Evolutionary conservation across 2,113 vertebrate genomes (phyloP), one percentile per base, ranked within the genome.

Genomic region (Engraulis encrasicolus): DNA sequence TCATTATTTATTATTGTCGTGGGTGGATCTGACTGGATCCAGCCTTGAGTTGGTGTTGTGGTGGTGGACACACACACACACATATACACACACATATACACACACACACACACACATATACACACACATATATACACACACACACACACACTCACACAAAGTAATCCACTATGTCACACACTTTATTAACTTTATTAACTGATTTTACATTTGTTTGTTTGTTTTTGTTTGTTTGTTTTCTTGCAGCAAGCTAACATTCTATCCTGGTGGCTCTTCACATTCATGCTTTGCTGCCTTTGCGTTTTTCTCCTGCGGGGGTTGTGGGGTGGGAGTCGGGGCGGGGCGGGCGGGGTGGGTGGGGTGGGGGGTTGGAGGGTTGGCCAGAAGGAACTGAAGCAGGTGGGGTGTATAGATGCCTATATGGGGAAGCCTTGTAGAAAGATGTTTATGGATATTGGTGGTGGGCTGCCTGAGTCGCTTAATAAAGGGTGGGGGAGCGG

Each of bases 141-240:
- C n/a, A n/a, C n/a, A n/a, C n/a, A n/a, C n/a, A n/a, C n/a, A n/a
- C n/a, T n/a, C 6, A 7, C 58, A 6, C 23, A 23, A 0, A 66
- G 15, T 66, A 14, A 66, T 14, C 95, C 95, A 95, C 94, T 95
- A 95, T 96, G 96, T 96, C 96, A 93, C 94, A 94, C 94, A 95
- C 94, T 95, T 94, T 96, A 95, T 94, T 92, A 94, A 95, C 93
- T 95, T 94, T 93, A n/a, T 93, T 95, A 52, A 96, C 94, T 93
- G n/a, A n/a, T n/a, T n/a, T n/a, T n/a, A n/a, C 94, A 94, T 94
- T 93, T 93, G 94, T 90, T 95, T 94, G 61, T 82, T 36, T 54
- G 92, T 94, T 95, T 91, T 58, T 71, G 78, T 36, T 34, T 54
- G 40, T 61, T 38, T 45, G n/a, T 79, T 49, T 50, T 82, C 27